Evolutionary conservation across 2,888 invertebrate genomes (phyloP).

Genomic region (Macrosiphum euphorbiae): DNA sequence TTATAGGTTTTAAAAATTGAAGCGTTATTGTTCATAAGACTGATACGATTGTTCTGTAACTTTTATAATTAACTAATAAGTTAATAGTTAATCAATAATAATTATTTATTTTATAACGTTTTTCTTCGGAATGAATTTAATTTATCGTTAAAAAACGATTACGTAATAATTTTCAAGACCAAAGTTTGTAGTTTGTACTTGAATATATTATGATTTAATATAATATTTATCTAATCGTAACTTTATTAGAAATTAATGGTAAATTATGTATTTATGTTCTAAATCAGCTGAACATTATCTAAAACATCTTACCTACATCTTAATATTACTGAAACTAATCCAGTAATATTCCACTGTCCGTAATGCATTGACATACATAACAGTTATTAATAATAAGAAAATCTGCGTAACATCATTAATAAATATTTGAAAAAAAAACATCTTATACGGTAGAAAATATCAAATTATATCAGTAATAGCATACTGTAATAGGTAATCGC

Average conservation of each 20-base stretch:
- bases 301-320: background rate
- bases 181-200: background rate
- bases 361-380: background rate
- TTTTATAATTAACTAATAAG: background rate
- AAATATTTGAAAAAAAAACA: background rate
- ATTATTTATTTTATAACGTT: background rate
- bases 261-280: background rate
- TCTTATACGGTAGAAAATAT: background rate
- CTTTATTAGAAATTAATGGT: background rate
- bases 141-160: constrained; percentile 1
- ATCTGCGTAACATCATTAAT: background rate
- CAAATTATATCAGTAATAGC: background rate
- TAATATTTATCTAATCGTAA: background rate
- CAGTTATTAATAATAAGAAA: background rate
- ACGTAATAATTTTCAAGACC: background rate
- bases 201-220: background rate
- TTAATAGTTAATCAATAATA: background rate
- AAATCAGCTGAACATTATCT: background rate
- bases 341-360: background rate
- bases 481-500: background rate
- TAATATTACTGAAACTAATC: background rate
- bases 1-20: background rate
- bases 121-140: background rate
- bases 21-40: background rate
- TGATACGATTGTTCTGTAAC: background rate